Base-by-base conservation (phyloP, 2,113 vertebrate species). In the Donacobius atricapilla region DNA sequence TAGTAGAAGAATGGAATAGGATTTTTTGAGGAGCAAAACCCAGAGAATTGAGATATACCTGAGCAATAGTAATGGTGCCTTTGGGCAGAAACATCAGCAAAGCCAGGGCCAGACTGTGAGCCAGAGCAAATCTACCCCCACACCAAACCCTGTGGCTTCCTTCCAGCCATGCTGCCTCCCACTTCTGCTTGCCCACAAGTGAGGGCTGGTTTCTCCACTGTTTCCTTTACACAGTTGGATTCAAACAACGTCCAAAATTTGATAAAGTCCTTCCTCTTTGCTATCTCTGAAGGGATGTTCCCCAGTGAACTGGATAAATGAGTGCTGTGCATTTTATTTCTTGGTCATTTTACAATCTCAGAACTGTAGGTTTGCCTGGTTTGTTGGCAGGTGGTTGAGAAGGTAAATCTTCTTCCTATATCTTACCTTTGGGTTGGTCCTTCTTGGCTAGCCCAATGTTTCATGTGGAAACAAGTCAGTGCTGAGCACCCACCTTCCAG, bases 161-260 rank as follows among this genome's bases (percentile, higher is more conserved):
- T 39, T 47, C 31, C 69, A 61, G 64, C 68, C 15, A 2, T 9
- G 82, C 82, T 66, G n/a, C 69, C 69, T 5, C 60, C 42, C 31
- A 11, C 68, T 39, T 20, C 24, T 22, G 28, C 69, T 5, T 68
- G 42, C 75, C 75, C 83, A 24, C 57, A 25, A 44, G 33, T 1
- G 23, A 44, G 47, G 27, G 20, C 23, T 89, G 72, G 7, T 57
- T 66, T 48, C 44, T 72, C 35, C n/a, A 6, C 9, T 12, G 0
- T 47, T 69, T 78, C 15, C n/a, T 78, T 77, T 13, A 42, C 50
- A 28, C 1, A 1, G 16, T 8, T 42, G 73, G 44, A 40, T 63
- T 57, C 66, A 69, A 33, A 39, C 31, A 53, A 6, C 0, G 0
- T 37, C 58, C 39, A 30, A 69, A 76, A 31, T 0, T 31, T 5